A percentile compares a stretch with the other conserved stretches of the same genome.
Evolutionary conservation across 2,113 vertebrate genomes (phyloP).

Genomic region (Chlamydotis undulata): DNA sequence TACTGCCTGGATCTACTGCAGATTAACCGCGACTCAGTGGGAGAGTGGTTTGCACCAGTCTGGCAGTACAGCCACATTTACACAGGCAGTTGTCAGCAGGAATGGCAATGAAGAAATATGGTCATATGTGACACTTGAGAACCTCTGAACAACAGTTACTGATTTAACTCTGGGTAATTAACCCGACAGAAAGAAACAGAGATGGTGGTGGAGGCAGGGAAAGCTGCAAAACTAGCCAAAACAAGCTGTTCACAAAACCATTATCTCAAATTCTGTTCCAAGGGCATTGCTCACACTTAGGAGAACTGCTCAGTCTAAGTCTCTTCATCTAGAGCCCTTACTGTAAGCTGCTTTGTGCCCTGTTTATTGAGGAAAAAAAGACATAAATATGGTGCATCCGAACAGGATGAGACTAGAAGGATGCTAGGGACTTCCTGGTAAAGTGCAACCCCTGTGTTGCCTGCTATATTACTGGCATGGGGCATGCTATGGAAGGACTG

Average conservation of each 20-base stretch:
- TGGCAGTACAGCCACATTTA: too few species aligned
- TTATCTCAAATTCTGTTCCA: background rate
- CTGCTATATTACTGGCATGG: background rate
- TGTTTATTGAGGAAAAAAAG: background rate
- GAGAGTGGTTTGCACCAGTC: background rate
- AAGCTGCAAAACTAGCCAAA: background rate
- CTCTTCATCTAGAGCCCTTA: background rate
- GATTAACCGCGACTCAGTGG: background rate
- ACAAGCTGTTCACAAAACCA: background rate
- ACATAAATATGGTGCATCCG: background rate
- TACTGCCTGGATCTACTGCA: background rate
- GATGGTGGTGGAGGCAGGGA: background rate
- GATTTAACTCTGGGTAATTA: background rate
- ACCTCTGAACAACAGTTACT: background rate
- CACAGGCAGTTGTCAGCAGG: background rate
- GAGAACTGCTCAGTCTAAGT: background rate
- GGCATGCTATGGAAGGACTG: background rate
- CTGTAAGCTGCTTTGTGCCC: background rate
- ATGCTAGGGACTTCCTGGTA: background rate
- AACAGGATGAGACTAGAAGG: background rate
- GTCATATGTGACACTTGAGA: background rate
- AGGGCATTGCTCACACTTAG: background rate
- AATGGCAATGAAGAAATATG: background rate
- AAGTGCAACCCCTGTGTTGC: rapidly evolving
- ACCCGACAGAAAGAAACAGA: background rate